phyloP scores from a whole-genome alignment of 2,797 vertebrate genomes.

The Gymnothorax javanicus region DNA sequence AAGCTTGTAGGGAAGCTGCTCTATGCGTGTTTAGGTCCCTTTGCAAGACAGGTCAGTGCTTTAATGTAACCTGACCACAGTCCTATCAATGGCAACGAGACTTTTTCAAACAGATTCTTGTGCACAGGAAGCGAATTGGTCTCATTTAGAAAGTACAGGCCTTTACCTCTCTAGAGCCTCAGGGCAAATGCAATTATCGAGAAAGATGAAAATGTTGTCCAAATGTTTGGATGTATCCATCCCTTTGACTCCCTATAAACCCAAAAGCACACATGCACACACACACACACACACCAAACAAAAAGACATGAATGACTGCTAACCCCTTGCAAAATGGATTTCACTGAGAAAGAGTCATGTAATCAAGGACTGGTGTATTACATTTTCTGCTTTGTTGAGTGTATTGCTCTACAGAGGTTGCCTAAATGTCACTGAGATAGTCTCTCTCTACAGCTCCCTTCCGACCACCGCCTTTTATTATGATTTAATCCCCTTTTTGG shows the following conservation, averaged over 20 bases:
- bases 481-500: constrained; percentile 14
- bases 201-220: not conserved
- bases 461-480: not conserved
- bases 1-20: not conserved
- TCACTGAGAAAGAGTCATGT: constrained; percentile 16
- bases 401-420: not conserved
- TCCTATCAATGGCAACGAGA: not conserved
- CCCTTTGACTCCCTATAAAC: not conserved
- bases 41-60: not conserved
- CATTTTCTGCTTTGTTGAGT: constrained; percentile 7
- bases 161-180: not conserved
- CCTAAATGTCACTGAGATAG: not conserved
- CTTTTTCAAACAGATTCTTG: not conserved
- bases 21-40: not conserved
- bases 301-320: constrained; percentile 3
- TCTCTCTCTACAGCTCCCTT: not conserved
- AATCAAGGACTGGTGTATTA: constrained; percentile 6
- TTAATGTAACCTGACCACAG: not conserved
- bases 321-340: constrained; percentile 5
- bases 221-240: not conserved
- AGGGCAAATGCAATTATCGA: not conserved
- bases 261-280: constrained; percentile 21
- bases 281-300: constrained; percentile 27
- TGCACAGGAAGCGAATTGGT: not conserved
- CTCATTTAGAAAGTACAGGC: constrained; percentile 13